Conservation (phyloP, 2,113 vertebrate genomes). For the Salvelinus namaycush region DNA sequence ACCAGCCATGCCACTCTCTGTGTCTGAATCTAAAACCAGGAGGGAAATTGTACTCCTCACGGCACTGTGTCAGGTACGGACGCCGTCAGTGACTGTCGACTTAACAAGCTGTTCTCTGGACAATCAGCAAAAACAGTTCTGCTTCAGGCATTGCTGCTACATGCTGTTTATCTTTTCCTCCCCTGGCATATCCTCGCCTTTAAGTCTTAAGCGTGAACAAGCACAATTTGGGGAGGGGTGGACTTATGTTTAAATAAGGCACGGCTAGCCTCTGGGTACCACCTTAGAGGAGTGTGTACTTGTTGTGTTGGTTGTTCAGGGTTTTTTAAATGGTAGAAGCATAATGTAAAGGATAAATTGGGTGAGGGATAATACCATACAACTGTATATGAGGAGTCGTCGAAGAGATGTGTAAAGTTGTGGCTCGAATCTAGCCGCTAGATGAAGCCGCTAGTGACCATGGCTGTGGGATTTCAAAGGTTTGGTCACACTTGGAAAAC, state of each 20-base stretch:
- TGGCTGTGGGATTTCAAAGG: constrained; percentile 23
- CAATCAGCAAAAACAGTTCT: constrained; percentile 30
- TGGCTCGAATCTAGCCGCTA: not conserved
- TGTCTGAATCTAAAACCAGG: constrained; percentile 40
- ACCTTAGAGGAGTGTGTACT: constrained; percentile 29
- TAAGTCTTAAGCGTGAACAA: not conserved
- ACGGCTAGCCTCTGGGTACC: constrained; percentile 38
- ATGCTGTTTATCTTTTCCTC: constrained; percentile 32
- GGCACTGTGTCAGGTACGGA: not conserved
- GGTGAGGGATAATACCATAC: too few species aligned
- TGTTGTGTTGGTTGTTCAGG: too few species aligned
- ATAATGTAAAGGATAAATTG: too few species aligned
- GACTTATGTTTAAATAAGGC: constrained; percentile 25
- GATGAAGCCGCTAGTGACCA: not conserved
- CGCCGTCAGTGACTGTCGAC: constrained; percentile 23
- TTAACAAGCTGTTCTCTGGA: constrained; percentile 36
- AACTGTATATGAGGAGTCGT: too few species aligned
- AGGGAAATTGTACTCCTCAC: constrained; percentile 38
- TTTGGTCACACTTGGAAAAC: constrained; percentile 39
- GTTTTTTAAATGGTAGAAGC: too few species aligned
- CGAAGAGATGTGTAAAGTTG: not conserved
- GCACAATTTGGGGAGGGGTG: constrained; percentile 26
- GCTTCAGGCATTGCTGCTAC: constrained; percentile 24
- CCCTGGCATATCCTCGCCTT: constrained; percentile 2
- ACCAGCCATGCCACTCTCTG: not conserved